A percentile compares a stretch with the other conserved stretches of the same genome.
These are phyloP conservation scores for Nothocercus julius DNA, from an alignment of 2,113 vertebrate genomes.

Conservation along the genomic window DNA sequence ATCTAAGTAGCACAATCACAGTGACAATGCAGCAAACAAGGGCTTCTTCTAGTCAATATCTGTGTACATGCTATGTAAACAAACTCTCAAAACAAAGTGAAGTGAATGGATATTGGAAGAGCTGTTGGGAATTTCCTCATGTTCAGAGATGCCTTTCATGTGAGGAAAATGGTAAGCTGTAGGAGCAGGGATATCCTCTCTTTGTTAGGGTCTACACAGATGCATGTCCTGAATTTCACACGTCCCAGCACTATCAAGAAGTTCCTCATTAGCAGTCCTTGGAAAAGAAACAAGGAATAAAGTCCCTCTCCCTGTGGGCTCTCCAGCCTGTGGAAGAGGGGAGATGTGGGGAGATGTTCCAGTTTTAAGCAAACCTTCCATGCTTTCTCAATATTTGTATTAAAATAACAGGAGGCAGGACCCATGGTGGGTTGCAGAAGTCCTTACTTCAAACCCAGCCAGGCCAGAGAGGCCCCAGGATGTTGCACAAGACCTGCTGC, in stretches of 20 bases:
- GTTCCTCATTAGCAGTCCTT: background rate
- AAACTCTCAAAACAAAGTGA: background rate
- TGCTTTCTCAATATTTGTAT: background rate
- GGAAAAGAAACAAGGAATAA: background rate
- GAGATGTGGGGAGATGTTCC: background rate
- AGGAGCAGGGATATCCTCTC: constrained; percentile 43
- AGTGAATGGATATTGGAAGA: background rate
- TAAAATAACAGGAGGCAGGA: background rate
- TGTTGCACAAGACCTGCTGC: too few species aligned
- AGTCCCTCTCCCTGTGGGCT: background rate
- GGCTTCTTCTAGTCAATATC: background rate
- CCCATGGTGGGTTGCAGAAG: background rate
- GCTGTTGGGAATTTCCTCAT: background rate
- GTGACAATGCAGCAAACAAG: background rate
- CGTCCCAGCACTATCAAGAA: background rate
- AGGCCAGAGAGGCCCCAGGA: too few species aligned
- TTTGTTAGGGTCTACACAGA: constrained; percentile 22
- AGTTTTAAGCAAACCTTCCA: background rate
- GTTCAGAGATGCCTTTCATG: constrained; percentile 16
- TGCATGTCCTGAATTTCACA: background rate
- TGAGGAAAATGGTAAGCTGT: constrained; percentile 39
- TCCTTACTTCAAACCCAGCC: background rate
- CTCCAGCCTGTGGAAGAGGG: background rate
- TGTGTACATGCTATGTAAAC: background rate
- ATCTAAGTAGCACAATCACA: background rate